phyloP scores from a whole-genome alignment of 2,113 vertebrate species.

The Psettodes erumei region DNA sequence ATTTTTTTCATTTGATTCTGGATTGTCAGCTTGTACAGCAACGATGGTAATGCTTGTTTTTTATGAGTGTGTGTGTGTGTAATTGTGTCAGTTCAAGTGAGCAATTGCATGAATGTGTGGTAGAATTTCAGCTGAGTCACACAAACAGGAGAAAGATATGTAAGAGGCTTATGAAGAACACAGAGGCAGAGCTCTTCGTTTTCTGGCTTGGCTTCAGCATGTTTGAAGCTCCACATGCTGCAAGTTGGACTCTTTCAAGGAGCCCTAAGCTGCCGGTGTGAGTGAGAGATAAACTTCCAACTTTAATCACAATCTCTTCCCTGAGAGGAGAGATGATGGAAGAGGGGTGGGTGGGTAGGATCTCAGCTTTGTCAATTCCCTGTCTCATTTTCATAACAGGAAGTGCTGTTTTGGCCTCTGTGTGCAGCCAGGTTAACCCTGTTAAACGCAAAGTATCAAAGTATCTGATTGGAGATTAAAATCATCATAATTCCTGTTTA shows the following conservation, averaged over 20 bases:
- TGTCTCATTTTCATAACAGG: slow-evolving; percentile 53
- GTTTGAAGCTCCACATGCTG: slow-evolving; percentile 66
- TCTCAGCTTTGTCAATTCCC: slow-evolving; percentile 12
- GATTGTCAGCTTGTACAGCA: neutral
- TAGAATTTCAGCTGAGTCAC: slow-evolving; percentile 47
- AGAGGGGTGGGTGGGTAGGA: slow-evolving; percentile 12
- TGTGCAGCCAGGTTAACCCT: slow-evolving; percentile 21
- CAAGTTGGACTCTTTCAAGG: slow-evolving; percentile 84
- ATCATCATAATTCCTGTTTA: slow-evolving; percentile 37
- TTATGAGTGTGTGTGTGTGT: neutral
- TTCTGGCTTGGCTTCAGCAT: slow-evolving; percentile 58
- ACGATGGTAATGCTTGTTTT: neutral
- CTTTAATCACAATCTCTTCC: slow-evolving; percentile 82
- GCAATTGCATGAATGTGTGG: slow-evolving; percentile 30
- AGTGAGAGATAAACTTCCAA: slow-evolving; percentile 87
- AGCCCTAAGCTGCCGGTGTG: slow-evolving; percentile 84
- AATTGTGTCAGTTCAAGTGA: slow-evolving; percentile 20
- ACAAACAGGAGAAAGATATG: slow-evolving; percentile 62
- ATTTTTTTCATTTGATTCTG: slow-evolving; percentile 10
- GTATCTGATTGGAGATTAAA: slow-evolving; percentile 40
- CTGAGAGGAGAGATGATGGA: slow-evolving; percentile 72
- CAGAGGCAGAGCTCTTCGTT: slow-evolving; percentile 62
- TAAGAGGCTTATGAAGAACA: slow-evolving; percentile 80
- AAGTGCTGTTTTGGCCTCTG: slow-evolving; percentile 38
- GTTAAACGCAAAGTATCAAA: slow-evolving; percentile 32